These are phyloP conservation scores for Lanistes nyassanus DNA, from an alignment of 1,140 invertebrate genomes.

Conservation along the genomic window DNA sequence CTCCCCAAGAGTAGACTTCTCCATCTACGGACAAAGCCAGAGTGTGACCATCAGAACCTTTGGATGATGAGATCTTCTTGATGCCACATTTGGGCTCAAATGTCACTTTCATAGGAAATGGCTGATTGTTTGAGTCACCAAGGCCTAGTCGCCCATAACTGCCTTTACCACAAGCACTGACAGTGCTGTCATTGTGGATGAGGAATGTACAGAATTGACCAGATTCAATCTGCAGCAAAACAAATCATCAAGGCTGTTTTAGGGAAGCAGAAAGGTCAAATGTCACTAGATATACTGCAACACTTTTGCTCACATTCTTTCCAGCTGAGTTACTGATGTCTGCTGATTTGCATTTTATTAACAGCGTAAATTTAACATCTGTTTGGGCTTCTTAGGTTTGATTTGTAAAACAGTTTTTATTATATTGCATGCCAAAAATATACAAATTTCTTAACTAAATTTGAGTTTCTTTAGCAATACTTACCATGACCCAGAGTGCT, in stretches of 20 bases:
- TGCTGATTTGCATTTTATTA: too few relatives aligned
- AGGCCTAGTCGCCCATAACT: conserved; percentile 72
- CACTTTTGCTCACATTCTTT: too few relatives aligned
- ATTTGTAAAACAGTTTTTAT: too few relatives aligned
- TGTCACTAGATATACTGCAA: background rate
- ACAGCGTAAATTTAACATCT: too few relatives aligned
- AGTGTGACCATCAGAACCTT: conserved; percentile 87
- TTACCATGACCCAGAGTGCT: too few relatives aligned
- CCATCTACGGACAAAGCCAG: conserved; percentile 90
- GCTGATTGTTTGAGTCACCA: conserved; percentile 72
- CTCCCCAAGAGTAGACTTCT: conserved; percentile 95
- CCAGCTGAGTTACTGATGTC: too few relatives aligned
- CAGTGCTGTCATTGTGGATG: conserved; percentile 71
- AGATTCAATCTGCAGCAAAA: conserved; percentile 71
- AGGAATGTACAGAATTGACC: conserved; percentile 78
- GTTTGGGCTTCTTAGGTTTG: too few relatives aligned
- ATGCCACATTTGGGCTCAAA: conserved; percentile 65
- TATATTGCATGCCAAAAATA: too few relatives aligned
- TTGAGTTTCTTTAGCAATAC: too few relatives aligned
- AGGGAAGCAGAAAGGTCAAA: background rate
- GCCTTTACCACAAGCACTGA: conserved; percentile 74
- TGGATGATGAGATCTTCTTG: conserved; percentile 70
- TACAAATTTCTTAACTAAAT: too few relatives aligned
- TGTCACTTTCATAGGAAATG: conserved; percentile 68
- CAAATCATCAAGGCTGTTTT: background rate